Base-by-base conservation (phyloP, 2,797 vertebrate species). In the Galago senegalensis region DNA sequence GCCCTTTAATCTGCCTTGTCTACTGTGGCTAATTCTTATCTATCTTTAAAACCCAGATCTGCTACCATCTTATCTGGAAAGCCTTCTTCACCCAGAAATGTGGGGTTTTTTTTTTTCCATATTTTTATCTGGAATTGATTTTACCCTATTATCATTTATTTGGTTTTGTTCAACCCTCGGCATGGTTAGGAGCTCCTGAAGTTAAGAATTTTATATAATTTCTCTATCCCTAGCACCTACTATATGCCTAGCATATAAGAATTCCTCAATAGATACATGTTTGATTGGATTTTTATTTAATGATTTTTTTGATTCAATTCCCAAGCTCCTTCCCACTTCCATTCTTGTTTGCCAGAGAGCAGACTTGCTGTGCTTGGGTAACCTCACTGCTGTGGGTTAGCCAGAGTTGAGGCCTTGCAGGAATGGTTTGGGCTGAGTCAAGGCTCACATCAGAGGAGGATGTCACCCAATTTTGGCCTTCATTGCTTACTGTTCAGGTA, bases 121-220 rank as follows among this genome's bases (percentile, higher is more conserved):
- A 88, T 65, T 79, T 91, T 88, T 29, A 87, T 49, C 73, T 95
- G 87, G 21, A 79, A 67, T 79, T 83, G 61, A 70, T 43, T 93
- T 79, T 80, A 84, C 27, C 67, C 17, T 72, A 73, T 63, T 65
- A 76, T 20, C 89, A 43, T 72, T 65, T 56, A n/a, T 67, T 69
- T 87, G 3, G 49, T 67, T 83, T 61, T 91, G 6, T 31, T 2
- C 29, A 18, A 49, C 4, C 13, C 46, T 82, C 20, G 12, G 60
- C 37, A 81, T 77, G 29, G 18, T 37, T 86, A 46, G 21, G 34
- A 79, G 93, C 20, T 83, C 79, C 31, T 76, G 11, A 94, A 61
- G 5, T 67, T 73, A 81, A 20, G 16, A 46, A 53, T 76, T 81
- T 91, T 83, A 23, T 31, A 4, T 63, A 69, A 1, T 77, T 80